Percentiles rank a stretch among this genome's conserved stretches.
Evolutionary conservation across 1,140 invertebrate species (phyloP).

Genomic region (Sitophilus oryzae): DNA sequence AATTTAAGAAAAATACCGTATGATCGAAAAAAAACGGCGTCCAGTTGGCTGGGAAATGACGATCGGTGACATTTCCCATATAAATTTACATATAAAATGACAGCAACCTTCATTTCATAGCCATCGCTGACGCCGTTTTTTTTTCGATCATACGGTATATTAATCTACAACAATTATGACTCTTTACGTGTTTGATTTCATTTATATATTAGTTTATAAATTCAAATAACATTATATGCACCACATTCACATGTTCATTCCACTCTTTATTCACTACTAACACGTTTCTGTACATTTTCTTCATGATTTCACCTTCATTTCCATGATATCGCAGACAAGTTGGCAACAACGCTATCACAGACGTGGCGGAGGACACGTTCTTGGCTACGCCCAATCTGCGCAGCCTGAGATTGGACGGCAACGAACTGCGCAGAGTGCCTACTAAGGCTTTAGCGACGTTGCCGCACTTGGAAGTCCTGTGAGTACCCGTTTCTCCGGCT

Average conservation of each 20-base stretch:
- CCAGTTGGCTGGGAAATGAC: no score
- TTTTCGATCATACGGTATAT: no score
- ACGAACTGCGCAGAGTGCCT: conserved; percentile 57
- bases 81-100: no score
- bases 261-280: background rate
- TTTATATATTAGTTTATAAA: no score
- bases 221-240: background rate
- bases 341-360: conserved; percentile 59
- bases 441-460: conserved; percentile 55
- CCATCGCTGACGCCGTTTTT: no score
- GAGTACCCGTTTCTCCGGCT: conserved; percentile 45
- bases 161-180: no score
- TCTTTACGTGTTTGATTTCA: no score
- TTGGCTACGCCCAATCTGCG: conserved; percentile 51
- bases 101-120: no score
- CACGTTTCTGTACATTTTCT: no score
- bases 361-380: conserved; percentile 52
- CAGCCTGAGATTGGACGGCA: conserved; percentile 61
- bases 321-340: conserved; percentile 55
- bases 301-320: conserved; percentile 9
- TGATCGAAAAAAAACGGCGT: no score
- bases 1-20: no score
- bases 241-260: background rate
- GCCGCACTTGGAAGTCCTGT: conserved; percentile 58
- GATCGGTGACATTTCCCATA: no score